Evolutionary conservation across 2,888 invertebrate genomes (phyloP), one percentile per base, ranked within the genome.

Genomic region (Cephus rjabovi): DNA sequence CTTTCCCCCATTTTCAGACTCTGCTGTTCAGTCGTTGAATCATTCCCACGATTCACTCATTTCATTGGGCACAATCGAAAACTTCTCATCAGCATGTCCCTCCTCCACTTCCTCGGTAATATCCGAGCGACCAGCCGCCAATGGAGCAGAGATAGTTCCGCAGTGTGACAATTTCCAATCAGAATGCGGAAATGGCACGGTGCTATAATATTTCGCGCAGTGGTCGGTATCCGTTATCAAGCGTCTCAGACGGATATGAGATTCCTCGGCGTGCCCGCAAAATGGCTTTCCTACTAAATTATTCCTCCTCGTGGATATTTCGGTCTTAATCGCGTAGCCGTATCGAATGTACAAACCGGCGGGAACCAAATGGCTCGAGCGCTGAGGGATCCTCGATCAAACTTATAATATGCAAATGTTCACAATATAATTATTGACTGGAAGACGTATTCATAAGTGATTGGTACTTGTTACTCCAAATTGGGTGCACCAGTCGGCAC

Each of bases 221-320:
- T 69, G 76, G 75, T 74, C 76, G 81, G 78, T 75, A 77, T 79
- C 77, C 82, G 87, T 88, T 89, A 89, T 89, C 89, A 83, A 79
- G 76, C 86, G 86, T 89, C 90, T 90, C 87, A 87, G 87, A 86
- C 90, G 90, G 90, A 90, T 90, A 90, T 88, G 89, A 90, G 90
- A 89, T 89, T 86, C 86, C 83, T 87, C 81, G 77, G 78, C 77
- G 82, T 81, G 82, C 82, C 85, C 84, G 85, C 86, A 84, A 87
- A 88, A 87, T 85, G 84, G 82, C 86, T 81, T 83, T 81, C 83
- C 77, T 79, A 82, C 83, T 89, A 87, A 90, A 89, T 89, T 88
- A 89, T 89, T 87, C 82, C 81, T 81, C 80, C 81, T 79, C 56
- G 79, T 80, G 84, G 85, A 86, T 85, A 86, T 86, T 86, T 82